phyloP scores from a whole-genome alignment of 2,797 vertebrate genomes.

The Pogoniulus pusillus region DNA sequence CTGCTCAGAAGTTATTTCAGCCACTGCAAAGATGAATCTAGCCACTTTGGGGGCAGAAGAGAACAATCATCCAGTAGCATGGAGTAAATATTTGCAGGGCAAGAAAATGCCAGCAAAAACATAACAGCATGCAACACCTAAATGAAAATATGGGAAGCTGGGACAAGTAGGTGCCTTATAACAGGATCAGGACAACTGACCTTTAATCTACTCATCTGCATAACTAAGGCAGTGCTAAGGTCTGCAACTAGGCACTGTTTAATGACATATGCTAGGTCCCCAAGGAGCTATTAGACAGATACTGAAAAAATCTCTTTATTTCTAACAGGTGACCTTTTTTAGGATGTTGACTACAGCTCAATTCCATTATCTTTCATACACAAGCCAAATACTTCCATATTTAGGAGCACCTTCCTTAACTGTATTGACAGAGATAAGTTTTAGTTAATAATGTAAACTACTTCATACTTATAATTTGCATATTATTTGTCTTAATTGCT shows the following conservation, averaged over 20 bases:
- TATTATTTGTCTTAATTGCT: constrained; percentile 43
- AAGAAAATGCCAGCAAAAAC: background rate
- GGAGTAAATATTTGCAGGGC: background rate
- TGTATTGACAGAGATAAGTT: background rate
- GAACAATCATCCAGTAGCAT: background rate
- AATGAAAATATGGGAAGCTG: background rate
- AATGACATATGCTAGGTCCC: background rate
- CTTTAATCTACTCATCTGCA: background rate
- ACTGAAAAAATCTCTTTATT: background rate
- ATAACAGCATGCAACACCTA: background rate
- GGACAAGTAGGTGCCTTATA: background rate
- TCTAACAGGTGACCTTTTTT: background rate
- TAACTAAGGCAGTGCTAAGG: background rate
- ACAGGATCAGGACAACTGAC: background rate
- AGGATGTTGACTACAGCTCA: background rate
- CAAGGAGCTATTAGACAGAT: background rate
- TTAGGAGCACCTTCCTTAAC: background rate
- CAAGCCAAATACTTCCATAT: background rate
- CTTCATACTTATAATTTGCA: background rate
- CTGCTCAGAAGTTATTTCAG: background rate
- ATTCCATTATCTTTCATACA: background rate
- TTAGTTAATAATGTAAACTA: background rate
- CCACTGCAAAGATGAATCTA: background rate
- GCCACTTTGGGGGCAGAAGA: background rate
- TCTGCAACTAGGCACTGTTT: background rate